Conservation (phyloP, 1,140 invertebrate species). For the Philaenus spumarius region DNA sequence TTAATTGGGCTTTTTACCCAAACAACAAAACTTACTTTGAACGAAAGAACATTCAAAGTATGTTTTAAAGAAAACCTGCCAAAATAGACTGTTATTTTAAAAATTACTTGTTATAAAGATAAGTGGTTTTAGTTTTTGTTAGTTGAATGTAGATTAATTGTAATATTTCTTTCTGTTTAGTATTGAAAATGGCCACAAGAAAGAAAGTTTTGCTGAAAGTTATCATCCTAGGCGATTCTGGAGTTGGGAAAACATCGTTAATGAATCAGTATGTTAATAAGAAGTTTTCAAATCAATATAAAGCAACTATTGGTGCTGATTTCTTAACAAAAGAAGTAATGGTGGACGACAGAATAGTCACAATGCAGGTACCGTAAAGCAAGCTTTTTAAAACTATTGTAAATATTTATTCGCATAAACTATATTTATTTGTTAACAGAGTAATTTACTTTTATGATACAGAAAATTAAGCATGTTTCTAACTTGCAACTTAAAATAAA, state of each 20-base stretch:
- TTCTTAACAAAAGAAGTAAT: slow-evolving; percentile 99
- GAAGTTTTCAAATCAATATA: slow-evolving; percentile 99
- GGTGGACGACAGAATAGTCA: slow-evolving; percentile 96
- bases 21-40: no score
- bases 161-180: not conserved
- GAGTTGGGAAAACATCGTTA: slow-evolving; percentile 98
- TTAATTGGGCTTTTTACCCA: no score
- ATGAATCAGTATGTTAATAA: slow-evolving; percentile 99
- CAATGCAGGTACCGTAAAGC: slow-evolving; percentile 99
- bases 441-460: not conserved
- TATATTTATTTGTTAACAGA: no score
- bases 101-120: no score
- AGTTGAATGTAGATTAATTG: no score
- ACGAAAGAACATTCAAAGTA: no score
- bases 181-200: slow-evolving; percentile 72
- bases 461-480: not conserved
- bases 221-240: slow-evolving; percentile 95
- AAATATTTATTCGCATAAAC: no score
- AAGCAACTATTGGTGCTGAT: slow-evolving; percentile 99
- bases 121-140: no score
- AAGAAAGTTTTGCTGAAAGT: slow-evolving; percentile 97
- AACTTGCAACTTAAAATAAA: no score
- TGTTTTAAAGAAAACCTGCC: no score
- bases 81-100: no score
- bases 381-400: no score